A percentile compares a stretch with the other conserved stretches of the same genome.
Evolutionary conservation across 2,113 vertebrate genomes (phyloP).

Genomic region (Grammomys surdaster): DNA sequence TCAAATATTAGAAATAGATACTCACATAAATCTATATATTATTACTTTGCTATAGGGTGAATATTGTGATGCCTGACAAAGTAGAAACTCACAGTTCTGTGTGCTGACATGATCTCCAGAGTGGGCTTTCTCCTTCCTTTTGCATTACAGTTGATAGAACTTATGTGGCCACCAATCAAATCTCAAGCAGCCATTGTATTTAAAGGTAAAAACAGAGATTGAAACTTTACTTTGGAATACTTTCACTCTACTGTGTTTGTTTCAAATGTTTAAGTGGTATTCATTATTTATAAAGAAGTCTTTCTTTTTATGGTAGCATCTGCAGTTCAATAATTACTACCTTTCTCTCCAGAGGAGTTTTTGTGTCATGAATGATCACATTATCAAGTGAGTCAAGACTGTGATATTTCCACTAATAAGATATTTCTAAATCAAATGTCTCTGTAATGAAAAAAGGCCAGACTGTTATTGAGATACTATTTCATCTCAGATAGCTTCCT

Average conservation of each 20-base stretch:
- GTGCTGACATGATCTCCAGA: not conserved
- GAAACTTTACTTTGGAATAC: not conserved
- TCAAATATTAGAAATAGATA: not conserved
- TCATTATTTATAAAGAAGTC: not conserved
- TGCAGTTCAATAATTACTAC: not conserved
- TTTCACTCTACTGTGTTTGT: not conserved
- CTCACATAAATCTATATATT: not conserved
- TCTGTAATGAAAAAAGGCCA: slow-evolving; percentile 19
- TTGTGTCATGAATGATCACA: slow-evolving; percentile 41
- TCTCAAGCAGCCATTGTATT: not conserved
- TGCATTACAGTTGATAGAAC: not conserved
- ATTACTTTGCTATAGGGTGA: not conserved
- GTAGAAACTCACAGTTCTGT: not conserved
- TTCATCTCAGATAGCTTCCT: slow-evolving; percentile 40
- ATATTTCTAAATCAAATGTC: slow-evolving; percentile 49
- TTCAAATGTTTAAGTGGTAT: slow-evolving; percentile 16
- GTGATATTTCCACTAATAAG: slow-evolving; percentile 44
- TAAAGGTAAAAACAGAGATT: not conserved
- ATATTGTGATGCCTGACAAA: not conserved
- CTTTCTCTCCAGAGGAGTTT: not conserved
- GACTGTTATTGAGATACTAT: slow-evolving; percentile 7
- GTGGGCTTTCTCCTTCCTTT: not conserved
- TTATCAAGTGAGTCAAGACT: slow-evolving; percentile 49
- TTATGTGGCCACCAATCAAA: not conserved
- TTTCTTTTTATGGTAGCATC: slow-evolving; percentile 18